A percentile compares a stretch with the other conserved stretches of the same genome.
Evolutionary conservation across 2,888 invertebrate genomes (phyloP).

Genomic region (Lacanobia oleracea): DNA sequence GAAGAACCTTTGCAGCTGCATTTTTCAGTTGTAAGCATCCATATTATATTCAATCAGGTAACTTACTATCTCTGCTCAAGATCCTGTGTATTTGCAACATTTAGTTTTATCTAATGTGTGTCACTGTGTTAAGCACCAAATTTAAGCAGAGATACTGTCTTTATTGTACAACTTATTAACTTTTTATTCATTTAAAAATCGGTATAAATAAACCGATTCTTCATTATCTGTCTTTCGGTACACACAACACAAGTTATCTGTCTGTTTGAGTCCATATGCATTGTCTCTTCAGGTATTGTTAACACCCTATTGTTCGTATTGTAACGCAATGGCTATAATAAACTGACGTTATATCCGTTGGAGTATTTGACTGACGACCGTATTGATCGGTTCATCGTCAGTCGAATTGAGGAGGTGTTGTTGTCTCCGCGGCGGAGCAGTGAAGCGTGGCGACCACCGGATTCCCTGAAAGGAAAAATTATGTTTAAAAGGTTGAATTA

Average conservation of each 20-base stretch:
- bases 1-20: constrained; percentile 99
- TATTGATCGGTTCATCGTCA: constrained; percentile 83
- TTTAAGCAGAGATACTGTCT: constrained; percentile 46
- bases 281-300: constrained; percentile 66
- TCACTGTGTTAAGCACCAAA: constrained; percentile 57
- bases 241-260: constrained; percentile 73
- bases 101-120: constrained; percentile 48
- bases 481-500: constrained; percentile 1
- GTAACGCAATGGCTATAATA: constrained; percentile 80
- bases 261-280: constrained; percentile 60
- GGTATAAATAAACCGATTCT: constrained; percentile 54
- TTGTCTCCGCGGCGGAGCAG: constrained; percentile 83
- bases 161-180: neutral
- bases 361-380: constrained; percentile 84
- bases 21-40: constrained; percentile 96
- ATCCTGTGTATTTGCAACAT: constrained; percentile 31
- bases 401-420: constrained; percentile 83
- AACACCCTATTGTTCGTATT: constrained; percentile 44
- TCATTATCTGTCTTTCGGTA: constrained; percentile 69
- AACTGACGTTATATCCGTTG: constrained; percentile 83
- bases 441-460: constrained; percentile 84
- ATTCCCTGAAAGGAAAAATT: constrained; percentile 77
- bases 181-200: constrained; percentile 62
- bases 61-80: constrained; percentile 14
- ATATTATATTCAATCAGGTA: constrained; percentile 43